These are phyloP conservation scores for Zygaena filipendulae DNA, from an alignment of 2,888 invertebrate genomes.

Conservation along the genomic window DNA sequence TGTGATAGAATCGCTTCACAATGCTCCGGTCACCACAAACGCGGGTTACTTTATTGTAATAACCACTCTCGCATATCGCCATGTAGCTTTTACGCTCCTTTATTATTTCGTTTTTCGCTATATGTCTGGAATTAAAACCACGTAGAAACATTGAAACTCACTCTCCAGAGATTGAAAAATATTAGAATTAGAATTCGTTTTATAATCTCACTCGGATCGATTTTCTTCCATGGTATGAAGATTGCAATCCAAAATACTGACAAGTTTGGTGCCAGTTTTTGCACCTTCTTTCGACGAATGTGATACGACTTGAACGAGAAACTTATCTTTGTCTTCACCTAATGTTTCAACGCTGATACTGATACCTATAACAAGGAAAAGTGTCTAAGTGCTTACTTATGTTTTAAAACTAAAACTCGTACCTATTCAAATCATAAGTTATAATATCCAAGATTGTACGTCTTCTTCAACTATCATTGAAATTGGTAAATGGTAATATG, in stretches of 20 bases:
- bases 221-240: slow-evolving; percentile 75
- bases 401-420: too few species aligned
- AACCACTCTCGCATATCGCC: slow-evolving; percentile 63
- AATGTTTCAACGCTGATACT: slow-evolving; percentile 52
- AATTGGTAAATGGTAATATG: too few species aligned
- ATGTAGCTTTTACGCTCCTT: slow-evolving; percentile 66
- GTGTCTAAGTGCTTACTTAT: too few species aligned
- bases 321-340: slow-evolving; percentile 58
- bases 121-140: slow-evolving; percentile 39
- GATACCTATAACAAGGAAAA: slow-evolving; percentile 29
- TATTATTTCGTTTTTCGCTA: slow-evolving; percentile 41
- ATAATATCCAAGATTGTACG: too few species aligned
- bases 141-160: too few species aligned
- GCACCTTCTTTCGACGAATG: slow-evolving; percentile 66
- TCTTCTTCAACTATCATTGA: too few species aligned
- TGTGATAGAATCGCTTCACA: slow-evolving; percentile 58
- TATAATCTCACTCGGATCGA: slow-evolving; percentile 66
- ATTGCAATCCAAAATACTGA: slow-evolving; percentile 68
- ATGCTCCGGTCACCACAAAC: slow-evolving; percentile 49
- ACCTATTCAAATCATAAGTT: too few species aligned
- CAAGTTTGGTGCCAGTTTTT: slow-evolving; percentile 68
- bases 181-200: too few species aligned
- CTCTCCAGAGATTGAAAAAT: too few species aligned
- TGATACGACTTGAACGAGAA: slow-evolving; percentile 70
- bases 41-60: slow-evolving; percentile 64